Base-by-base conservation (phyloP, 2,113 vertebrate genomes). In the Apeltes quadracus region DNA sequence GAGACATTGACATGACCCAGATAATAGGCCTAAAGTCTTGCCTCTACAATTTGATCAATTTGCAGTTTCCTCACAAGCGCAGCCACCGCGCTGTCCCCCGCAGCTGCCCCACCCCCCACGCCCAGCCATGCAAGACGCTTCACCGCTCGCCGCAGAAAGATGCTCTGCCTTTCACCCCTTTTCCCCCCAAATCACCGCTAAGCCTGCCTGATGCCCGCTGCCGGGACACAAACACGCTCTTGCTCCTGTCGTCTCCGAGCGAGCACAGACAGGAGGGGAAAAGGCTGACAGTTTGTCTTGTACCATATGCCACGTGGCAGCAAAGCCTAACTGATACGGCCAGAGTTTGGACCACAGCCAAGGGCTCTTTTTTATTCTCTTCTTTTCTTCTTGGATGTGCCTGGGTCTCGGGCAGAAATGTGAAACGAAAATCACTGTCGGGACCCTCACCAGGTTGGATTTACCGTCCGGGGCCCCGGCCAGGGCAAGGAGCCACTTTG, bases 1-100 rank as follows among this genome's bases (percentile, higher is more conserved):
- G 84, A 91, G 90, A 91, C 81, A 80, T 84, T 94, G 92, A 93
- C 92, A 90, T 92, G 91, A 94, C 93, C 92, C 91, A 93, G 88
- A 94, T 94, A 93, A 93, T 92, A 82, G 92, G 89, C 87, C 82
- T 84, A 91, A 93, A 93, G 88, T 91, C 90, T 90, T 92, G 86
- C 92, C 79, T 92, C 90, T 78, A 91, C 93, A 93, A 93, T 94
- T 94, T 93, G 90, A 92, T 93, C 92, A 94, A 93, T 93, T 92
- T 93, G 89, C 90, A 75, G 90, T 91, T 90, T 88, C 86, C 78
- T 88, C 86, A 90, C 79, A 88, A 82, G 76, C 22, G 63, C 77
- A 78, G 81, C 84, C 83, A 71, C 67, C 41, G 78, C 7, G 79
- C 89, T 92, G 93, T 94, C 91, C 90, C 91, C 93, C 50, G 75